Evolutionary conservation across 2,113 vertebrate species (phyloP).

Genomic region (Falco punctatus): DNA sequence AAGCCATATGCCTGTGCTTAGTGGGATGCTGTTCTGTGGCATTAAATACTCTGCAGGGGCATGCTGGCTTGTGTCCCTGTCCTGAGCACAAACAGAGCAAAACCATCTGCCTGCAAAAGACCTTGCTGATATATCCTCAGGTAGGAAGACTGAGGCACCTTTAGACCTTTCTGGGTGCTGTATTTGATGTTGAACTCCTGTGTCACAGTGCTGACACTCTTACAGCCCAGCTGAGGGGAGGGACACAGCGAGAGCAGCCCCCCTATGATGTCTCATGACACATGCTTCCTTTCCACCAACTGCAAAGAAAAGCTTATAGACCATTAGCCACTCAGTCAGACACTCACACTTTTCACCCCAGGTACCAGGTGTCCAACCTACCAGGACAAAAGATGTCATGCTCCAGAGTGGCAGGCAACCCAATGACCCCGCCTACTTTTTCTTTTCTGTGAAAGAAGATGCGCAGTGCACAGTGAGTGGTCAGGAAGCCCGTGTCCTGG

Average conservation of each 20-base stretch:
- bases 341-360: not conserved
- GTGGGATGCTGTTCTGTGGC: not conserved
- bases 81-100: not conserved
- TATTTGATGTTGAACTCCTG: not conserved
- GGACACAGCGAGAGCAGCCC: not conserved
- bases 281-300: not conserved
- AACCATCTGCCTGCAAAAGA: not conserved
- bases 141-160: not conserved
- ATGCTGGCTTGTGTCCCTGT: not conserved
- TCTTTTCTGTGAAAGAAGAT: not conserved
- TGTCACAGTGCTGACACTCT: not conserved
- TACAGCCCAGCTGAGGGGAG: not conserved
- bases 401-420: not conserved
- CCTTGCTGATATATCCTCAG: not conserved
- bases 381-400: not conserved
- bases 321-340: not conserved
- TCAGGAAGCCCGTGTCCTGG: not conserved
- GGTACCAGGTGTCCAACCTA: fast-evolving
- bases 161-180: not conserved
- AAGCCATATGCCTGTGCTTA: not conserved
- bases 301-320: not conserved
- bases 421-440: not conserved
- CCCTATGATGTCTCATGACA: not conserved
- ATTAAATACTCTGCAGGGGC: not conserved
- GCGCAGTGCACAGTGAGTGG: fast-evolving